Base-by-base conservation (phyloP, 1,140 invertebrate genomes). In the Brachionus rubens region DNA sequence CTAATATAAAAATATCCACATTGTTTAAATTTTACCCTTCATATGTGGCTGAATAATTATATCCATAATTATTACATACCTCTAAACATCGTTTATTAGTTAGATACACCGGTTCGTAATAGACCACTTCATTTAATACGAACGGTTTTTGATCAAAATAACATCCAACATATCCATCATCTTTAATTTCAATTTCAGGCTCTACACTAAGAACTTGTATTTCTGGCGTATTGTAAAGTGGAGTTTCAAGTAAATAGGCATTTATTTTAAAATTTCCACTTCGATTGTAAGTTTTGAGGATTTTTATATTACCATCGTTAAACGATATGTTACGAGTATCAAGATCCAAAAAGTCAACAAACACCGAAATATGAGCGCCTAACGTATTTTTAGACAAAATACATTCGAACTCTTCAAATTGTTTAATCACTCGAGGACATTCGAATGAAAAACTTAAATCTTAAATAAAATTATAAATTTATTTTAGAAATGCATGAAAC, bases 11-110 rank as follows among this genome's bases (percentile, higher is more conserved):
- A n/a, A n/a, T n/a, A n/a, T n/a, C n/a, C n/a, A n/a, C n/a, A n/a
- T n/a, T n/a, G n/a, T n/a, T n/a, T n/a, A n/a, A n/a, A n/a, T n/a
- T n/a, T n/a, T 30, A 54, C 52, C 52, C 52, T 4, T 28, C 6
- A 21, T 41, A 62, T 16, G 56, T 62, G 5, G 28, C 33, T 9
- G 30, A 62, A 40, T 41, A 62, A 3, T 40, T 62, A 30, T 7
- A 62, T 5, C 56, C 56, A 19, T 62, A 62, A n/a, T 36, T 7
- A 19, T 40, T 62, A 19, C 56, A 62, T n/a, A 62, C 10, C n/a
- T 62, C 56, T 9, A 19, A 36, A 40, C 56, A 62, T 16, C n/a
- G 4, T 7, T 7, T 33, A 21, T 62, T 62, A 7, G n/a, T 9
- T 30, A 62, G 33, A 2, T 41, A 19, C n/a, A 16, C 1, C 19